Evolutionary conservation across 1,140 invertebrate genomes (phyloP), one percentile per base, ranked within the genome.

Genomic region (Hylyphantes graminicola): DNA sequence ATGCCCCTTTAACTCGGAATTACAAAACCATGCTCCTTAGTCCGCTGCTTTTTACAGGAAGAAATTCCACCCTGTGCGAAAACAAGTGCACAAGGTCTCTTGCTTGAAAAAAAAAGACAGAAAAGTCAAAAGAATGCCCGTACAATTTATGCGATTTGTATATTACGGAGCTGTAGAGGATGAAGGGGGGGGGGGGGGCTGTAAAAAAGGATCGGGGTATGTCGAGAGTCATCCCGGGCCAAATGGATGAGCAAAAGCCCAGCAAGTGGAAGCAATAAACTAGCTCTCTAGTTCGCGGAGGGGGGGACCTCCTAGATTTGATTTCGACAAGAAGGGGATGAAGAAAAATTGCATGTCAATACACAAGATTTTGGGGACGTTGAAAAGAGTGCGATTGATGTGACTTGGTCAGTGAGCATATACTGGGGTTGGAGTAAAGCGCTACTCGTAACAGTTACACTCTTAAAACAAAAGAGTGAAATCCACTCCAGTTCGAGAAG

Each of bases 141-240:
- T 51, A 75, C 70, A 83, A 83, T 83, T 83, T 83, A 83, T 83
- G 80, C 80, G 80, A 83, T 83, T 83, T 83, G 80, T 83, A 83
- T 83, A 73, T 74, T 83, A 83, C 75, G 80, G 61, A 83, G 70
- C 74, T 73, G 80, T 83, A 64, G 59, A 65, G 65, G n/a, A 70
- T 55, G 48, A 35, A 5, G 35, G 35, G 35, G 70, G 53, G 11
- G 0, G 63, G 5, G 7, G 19, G 51, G 50, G 63, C 10, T 17
- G 48, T 48, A 53, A 53, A 51, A 51, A 11, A 61, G 74, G 13
- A 35, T 48, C 17, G 72, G 35, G 53, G 35, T 17, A n/a, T 76
- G 74, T 76, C 57, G 74, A 61, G 78, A 81, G 67, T 81, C 78
- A 72, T 78, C 65, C 78, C 57, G 53, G 55, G 17, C 59, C 57